Base-by-base conservation (phyloP, 2,888 invertebrate species). In the Chrysodeixis includens region DNA sequence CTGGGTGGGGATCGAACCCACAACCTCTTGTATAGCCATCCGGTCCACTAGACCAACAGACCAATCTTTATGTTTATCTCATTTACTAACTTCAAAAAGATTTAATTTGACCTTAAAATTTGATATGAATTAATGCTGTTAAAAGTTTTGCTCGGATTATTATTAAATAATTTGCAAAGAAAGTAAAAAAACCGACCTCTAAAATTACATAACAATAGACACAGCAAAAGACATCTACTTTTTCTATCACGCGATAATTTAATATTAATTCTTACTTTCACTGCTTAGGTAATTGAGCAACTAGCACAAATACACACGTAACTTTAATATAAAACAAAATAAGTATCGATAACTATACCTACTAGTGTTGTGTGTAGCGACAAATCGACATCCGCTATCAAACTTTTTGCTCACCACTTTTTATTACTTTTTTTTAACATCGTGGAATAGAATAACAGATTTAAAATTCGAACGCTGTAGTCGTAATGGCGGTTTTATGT, bases 191-290 rank as follows among this genome's bases (percentile, higher is more conserved):
- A 0, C 7, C 1, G 1, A 40, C n/a, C 2, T n/a, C 40, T 8
- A 12, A 53, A 18, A 52, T 79, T 77, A 71, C 56, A 68, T 70
- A 77, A 78, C 52, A 55, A 63, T 59, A 71, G 44, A 70, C 68
- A 9, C 69, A 66, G 35, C 62, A 62, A 66, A 59, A 12, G 12
- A 35, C 12, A 12, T 35, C 12, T 30, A 40, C 18, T 40, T 35
- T 46, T 63, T 46, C 60, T 54, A 55, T 64, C 57, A 44, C 44
- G 76, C 57, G 61, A 57, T 76, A 72, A 62, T 65, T 73, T 73
- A 62, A 71, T 70, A 66, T 60, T 78, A 65, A 64, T 65, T 40
- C n/a, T 30, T 57, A 71, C 80, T 79, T 79, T 79, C 78, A 80
- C 79, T 72, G 32, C 53, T 74, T 71, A 63, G 60, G 73, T 66